A percentile compares a stretch with the other conserved stretches of the same genome.
These are phyloP conservation scores for Burhinus bistriatus DNA, from an alignment of 2,113 vertebrate genomes.

Conservation along the genomic window DNA sequence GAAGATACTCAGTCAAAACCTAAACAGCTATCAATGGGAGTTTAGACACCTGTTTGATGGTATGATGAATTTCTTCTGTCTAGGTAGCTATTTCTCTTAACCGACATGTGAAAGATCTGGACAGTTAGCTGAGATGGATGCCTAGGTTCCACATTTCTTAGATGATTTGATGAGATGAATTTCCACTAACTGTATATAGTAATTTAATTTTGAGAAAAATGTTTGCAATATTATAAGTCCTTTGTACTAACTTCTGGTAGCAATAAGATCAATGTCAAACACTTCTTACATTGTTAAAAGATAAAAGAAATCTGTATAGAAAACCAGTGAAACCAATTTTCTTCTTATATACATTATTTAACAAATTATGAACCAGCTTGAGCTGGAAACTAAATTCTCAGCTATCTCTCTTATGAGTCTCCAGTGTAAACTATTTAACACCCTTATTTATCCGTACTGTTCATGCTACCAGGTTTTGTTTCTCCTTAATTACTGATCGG, in stretches of 20 bases:
- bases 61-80: background rate
- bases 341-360: background rate
- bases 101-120: background rate
- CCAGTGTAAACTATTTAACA: background rate
- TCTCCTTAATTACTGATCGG: background rate
- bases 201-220: background rate
- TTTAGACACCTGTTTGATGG: background rate
- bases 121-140: background rate
- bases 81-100: background rate
- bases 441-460: background rate
- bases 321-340: background rate
- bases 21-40: background rate
- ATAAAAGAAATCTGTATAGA: background rate
- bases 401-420: background rate
- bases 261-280: background rate
- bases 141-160: background rate
- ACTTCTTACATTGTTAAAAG: background rate
- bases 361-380: background rate
- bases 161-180: background rate
- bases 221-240: background rate
- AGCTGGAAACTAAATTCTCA: background rate
- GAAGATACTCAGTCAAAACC: background rate
- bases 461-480: background rate
- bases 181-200: background rate
- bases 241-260: background rate